These are phyloP conservation scores for Deilephila elpenor DNA, from an alignment of 2,888 invertebrate species.

Conservation along the genomic window DNA sequence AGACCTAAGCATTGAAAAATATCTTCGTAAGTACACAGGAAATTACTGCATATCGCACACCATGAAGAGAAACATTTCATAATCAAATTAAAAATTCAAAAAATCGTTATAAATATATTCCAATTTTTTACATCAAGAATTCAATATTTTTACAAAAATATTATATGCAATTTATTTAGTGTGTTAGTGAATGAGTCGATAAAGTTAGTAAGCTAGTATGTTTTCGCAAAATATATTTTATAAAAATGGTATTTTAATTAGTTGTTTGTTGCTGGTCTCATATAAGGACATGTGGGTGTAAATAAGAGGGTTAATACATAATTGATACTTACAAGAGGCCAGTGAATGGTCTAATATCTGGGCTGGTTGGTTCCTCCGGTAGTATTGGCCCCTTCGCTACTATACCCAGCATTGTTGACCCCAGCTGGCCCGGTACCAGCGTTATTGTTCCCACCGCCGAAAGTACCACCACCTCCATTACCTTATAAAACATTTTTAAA, in stretches of 20 bases:
- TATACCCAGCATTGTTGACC: slow-evolving; percentile 35
- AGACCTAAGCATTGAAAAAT: slow-evolving; percentile 82
- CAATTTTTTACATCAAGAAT: background rate
- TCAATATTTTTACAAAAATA: background rate
- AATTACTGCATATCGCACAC: slow-evolving; percentile 11
- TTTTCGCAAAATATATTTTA: background rate
- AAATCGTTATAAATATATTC: background rate
- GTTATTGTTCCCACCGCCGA: slow-evolving; percentile 28
- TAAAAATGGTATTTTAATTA: background rate
- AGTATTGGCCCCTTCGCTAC: background rate
- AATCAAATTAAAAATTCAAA: background rate
- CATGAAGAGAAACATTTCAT: background rate
- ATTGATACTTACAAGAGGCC: slow-evolving; percentile 71
- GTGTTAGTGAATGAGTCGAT: background rate
- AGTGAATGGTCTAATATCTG: slow-evolving; percentile 58
- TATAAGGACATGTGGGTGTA: background rate
- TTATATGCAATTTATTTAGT: background rate
- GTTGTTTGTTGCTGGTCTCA: background rate
- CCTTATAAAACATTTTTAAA: no score
- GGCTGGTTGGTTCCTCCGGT: slow-evolving; percentile 57
- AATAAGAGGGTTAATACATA: background rate
- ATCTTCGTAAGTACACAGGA: slow-evolving; percentile 57
- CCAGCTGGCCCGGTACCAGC: background rate
- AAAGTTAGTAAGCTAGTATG: background rate
- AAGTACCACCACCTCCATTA: slow-evolving; percentile 42